Base-by-base conservation (phyloP, 2,888 invertebrate species). In the Stenotaenia linearis region DNA sequence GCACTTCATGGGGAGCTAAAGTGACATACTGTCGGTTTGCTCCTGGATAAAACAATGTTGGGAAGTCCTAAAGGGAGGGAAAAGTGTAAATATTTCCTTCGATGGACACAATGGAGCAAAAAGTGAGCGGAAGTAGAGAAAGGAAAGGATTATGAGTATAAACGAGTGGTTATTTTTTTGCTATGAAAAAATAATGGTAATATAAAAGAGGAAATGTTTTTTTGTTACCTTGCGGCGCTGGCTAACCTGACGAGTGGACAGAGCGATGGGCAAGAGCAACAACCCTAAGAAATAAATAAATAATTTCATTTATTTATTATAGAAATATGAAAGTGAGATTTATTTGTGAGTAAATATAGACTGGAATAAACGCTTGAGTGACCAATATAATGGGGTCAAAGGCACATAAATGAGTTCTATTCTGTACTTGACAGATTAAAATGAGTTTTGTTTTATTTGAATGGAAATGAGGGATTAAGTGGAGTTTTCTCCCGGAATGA, bases 21-120 rank as follows among this genome's bases (percentile, higher is more conserved):
- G 78, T 78, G 35, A 78, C 78, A 12, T 69, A 78, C 23, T 78
- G 61, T 6, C n/a, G 61, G 32, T 78, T 69, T 32, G 74, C 2
- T 1, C 35, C 78, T 15, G 78, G 78, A 21, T 78, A 78, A 69
- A 78, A 78, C 1, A 78, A 35, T 28, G 78, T 78, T 3, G 78
- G 78, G 37, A 78, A 78, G 61, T 78, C 78, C 35, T 69, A 25
- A 23, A 35, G n/a, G 30, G n/a, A 32, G 32, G n/a, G 56, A 78
- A 78, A 56, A 21, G n/a, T 76, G 12, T 45, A 45, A 45, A 45
- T 45, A 45, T 45, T 45, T 45, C 45, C 45, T 45, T 45, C 45
- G 0, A n/a, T 56, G 3, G 40, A 40, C 40, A 56, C 56, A 56
- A 56, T 56, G 56, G 56, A 56, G 56, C 23, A 56, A 56, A 56